Evolutionary conservation across 2,888 invertebrate genomes (phyloP).

Genomic region (Troides helena): DNA sequence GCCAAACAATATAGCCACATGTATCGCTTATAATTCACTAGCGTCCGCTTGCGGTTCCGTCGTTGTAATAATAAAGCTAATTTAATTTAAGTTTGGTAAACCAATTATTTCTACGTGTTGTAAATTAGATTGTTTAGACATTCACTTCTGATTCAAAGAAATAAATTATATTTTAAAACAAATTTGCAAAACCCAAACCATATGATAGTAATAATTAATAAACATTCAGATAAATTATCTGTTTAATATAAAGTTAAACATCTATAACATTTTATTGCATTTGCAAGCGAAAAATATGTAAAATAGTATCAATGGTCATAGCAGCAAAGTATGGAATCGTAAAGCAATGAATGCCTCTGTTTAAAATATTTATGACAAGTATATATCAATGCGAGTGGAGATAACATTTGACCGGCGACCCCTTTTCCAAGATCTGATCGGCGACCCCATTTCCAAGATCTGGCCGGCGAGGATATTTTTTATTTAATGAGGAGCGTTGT

Average conservation of each 20-base stretch:
- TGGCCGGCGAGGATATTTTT: slow-evolving; percentile 4
- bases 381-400: background rate
- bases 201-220: too few species aligned
- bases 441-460: slow-evolving; percentile 9
- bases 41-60: background rate
- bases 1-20: slow-evolving; percentile 29
- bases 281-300: background rate
- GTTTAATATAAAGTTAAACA: too few species aligned
- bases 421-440: too few species aligned
- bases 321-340: background rate
- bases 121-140: too few species aligned
- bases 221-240: too few species aligned
- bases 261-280: background rate
- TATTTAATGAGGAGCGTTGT: slow-evolving; percentile 8
- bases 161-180: too few species aligned
- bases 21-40: slow-evolving; percentile 22
- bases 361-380: background rate
- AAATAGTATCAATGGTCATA: background rate
- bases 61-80: background rate
- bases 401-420: background rate
- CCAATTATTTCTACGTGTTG: background rate
- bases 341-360: background rate
- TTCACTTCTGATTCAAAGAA: too few species aligned
- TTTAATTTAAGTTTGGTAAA: background rate
- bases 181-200: too few species aligned